Evolutionary conservation across 2,797 vertebrate genomes (phyloP), one percentile per base, ranked within the genome.

Genomic region (Diceros bicornis): DNA sequence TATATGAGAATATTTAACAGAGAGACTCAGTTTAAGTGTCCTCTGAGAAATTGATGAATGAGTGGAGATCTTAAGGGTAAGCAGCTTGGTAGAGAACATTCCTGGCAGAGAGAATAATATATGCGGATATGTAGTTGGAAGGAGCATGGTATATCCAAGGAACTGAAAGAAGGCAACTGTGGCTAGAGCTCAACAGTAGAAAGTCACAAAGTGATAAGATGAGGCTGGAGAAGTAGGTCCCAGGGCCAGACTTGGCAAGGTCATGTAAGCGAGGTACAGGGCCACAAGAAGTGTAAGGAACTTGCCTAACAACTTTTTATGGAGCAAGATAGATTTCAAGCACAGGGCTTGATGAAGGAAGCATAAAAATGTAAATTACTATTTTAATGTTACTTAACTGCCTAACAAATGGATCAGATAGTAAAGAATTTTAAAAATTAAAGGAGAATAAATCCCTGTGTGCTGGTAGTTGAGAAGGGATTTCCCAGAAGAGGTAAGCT

Each of bases 11-110:
- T 87, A 44, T 81, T 86, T 81, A 94, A 66, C 64, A 61, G n/a
- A 27, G 69, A 82, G n/a, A 86, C 29, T 44, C 7, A 83, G 27
- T 78, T 87, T 87, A 91, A 93, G 71, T 7, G 50, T 95, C 92
- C 59, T 94, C 50, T 81, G 14, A 89, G 62, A 21, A 79, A 55
- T 27, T 50, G 11, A 66, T 72, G 34, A 78, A 52, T 86, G 55
- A 84, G 12, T 91, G 29, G 23, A 91, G 59, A 84, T 23, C 50
- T 75, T 79, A 55, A 34, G 50, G 17, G 16, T 66, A 27, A 86
- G 7, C 86, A 86, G 10, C 18, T 89, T 71, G 44, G 61, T 83
- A 77, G 68, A 81, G 21, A 69, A 62, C 27, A 57, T 84, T 69
- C 18, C 20, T 25, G 16, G 29, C 34, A 84, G 64, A 77, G 34